Evolutionary conservation across 2,113 vertebrate species (phyloP), one percentile per base, ranked within the genome.

Genomic region (Hucho hucho): DNA sequence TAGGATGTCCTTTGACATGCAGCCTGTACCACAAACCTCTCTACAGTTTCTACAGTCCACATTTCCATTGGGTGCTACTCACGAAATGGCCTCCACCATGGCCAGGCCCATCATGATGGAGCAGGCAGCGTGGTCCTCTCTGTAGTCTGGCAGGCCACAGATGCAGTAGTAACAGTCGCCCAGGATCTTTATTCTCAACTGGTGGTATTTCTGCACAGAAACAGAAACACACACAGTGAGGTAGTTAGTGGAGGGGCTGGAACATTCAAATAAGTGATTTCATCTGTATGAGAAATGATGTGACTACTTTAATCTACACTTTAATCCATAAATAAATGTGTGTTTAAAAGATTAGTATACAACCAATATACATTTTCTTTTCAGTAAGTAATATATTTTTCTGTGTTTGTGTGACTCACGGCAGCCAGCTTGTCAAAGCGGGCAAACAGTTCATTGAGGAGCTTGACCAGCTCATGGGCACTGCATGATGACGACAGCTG

Each of bases 131-230:
- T 98, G 97, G 88, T 98, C 96, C 28, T 97, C 96, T 0, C 97
- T 93, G 89, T 94, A 97, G 87, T 97, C 96, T 0, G 97, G 97
- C 85, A 98, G 91, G 6, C 97, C 97, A 1, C 96, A 98, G 87
- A 98, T 98, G 79, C 97, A 98, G 90, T 98, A 98, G 87, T 98
- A 98, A 71, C 97, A 98, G 89, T 98, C 97, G 0, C 97, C 97
- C 74, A 98, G 90, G 81, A 98, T 98, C 92, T 98, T 98, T 85
- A 98, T 98, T 56, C 97, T 93, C 74, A 98, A 84, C 89, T 98
- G 97, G 88, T 98, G 96, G 83, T 97, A 93, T 93, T 95, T 97
- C 97, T 98, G 87, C 1, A 2, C 64, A 69, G 9, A 46, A 1
- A 72, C 26, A 58, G 1, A 58, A 24, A 16, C 18, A 64, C 18